phyloP scores from a whole-genome alignment of 2,888 invertebrate genomes.

The Perizoma flavofasciatum region DNA sequence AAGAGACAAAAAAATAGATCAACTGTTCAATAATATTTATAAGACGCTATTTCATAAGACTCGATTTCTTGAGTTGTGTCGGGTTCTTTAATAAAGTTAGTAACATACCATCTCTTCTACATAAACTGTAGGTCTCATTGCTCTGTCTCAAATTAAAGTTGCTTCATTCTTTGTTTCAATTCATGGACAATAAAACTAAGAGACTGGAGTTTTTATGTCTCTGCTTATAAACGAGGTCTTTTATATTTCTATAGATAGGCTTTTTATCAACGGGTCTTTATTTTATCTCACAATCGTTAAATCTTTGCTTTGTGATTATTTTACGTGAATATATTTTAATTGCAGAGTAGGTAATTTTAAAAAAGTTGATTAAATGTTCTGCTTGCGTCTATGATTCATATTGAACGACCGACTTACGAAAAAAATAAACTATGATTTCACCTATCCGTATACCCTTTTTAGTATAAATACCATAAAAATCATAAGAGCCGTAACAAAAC shows the following conservation, averaged over 20 bases:
- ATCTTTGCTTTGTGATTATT: conserved; percentile 21
- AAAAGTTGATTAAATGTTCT: too few species aligned
- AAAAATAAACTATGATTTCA: too few species aligned
- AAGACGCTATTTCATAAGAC: too few species aligned
- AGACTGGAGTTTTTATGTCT: conserved; percentile 17
- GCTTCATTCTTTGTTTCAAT: conserved; percentile 34
- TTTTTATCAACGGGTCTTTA: conserved; percentile 17
- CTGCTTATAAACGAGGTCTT: conserved; percentile 24
- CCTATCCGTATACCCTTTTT: too few species aligned
- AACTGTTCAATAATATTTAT: too few species aligned
- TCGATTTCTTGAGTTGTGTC: too few species aligned
- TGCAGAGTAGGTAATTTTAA: not conserved
- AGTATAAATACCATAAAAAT: too few species aligned
- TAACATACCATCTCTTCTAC: not conserved
- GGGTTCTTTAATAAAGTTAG: too few species aligned
- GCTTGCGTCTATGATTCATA: too few species aligned
- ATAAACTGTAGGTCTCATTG: conserved; percentile 14
- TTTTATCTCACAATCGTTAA: conserved; percentile 24
- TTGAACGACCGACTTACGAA: too few species aligned
- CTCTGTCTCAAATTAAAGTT: conserved; percentile 15
- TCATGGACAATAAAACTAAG: conserved; percentile 28
- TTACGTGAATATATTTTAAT: conserved; percentile 15
- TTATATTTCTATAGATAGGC: conserved; percentile 16
- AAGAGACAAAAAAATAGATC: too few species aligned
- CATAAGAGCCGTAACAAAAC: too few species aligned